Percentiles rank a stretch among this genome's conserved stretches.
Evolutionary conservation across 2,888 invertebrate genomes (phyloP).

Genomic region (Zygogramma bicolorata): DNA sequence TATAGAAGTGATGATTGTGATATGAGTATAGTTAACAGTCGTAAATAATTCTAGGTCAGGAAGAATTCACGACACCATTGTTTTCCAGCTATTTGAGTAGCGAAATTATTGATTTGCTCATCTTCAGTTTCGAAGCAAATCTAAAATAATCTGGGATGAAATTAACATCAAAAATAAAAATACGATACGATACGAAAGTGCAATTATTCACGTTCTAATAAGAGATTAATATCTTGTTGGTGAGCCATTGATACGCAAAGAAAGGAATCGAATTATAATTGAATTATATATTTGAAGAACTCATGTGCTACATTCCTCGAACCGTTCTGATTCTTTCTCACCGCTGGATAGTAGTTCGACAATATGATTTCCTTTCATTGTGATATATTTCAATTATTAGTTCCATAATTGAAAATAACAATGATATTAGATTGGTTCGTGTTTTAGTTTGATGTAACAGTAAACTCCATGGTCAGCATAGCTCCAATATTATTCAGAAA

Average conservation of each 20-base stretch:
- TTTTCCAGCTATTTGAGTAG: background rate
- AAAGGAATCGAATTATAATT: background rate
- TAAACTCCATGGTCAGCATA: too few relatives aligned
- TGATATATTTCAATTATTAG: too few relatives aligned
- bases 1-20: too few relatives aligned
- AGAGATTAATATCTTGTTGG: conserved; percentile 22
- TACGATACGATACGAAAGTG: conserved; percentile 8
- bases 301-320: background rate
- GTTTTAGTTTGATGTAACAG: too few relatives aligned
- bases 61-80: background rate
- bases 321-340: background rate
- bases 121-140: conserved; percentile 32
- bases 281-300: background rate
- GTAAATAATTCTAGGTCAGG: background rate
- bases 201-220: conserved; percentile 37
- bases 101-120: conserved; percentile 8
- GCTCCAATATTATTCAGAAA: too few relatives aligned
- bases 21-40: background rate
- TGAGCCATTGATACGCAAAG: conserved; percentile 11
- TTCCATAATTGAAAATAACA: too few relatives aligned
- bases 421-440: too few relatives aligned
- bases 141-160: conserved; percentile 27
- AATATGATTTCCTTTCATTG: too few relatives aligned
- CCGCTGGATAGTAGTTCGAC: too few relatives aligned
- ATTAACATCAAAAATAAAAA: conserved; percentile 37